These are phyloP conservation scores for Piscicola geometra DNA, from an alignment of 2,888 invertebrate genomes.

Conservation along the genomic window DNA sequence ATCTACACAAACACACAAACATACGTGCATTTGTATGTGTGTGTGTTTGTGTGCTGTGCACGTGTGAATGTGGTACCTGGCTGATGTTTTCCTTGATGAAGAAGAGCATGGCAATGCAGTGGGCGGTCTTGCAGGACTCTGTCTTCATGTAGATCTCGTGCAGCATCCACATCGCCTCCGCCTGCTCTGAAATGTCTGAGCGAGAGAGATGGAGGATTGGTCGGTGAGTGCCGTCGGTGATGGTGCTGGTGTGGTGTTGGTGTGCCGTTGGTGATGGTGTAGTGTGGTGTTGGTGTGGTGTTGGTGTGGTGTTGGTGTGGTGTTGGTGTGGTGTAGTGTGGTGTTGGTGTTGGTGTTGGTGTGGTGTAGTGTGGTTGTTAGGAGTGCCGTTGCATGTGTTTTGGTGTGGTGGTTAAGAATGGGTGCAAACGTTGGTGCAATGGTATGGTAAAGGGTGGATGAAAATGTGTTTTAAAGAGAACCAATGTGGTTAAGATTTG, in stretches of 20 bases:
- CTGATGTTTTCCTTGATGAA: conserved; percentile 26
- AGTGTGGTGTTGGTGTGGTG: neutral
- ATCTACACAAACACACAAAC: no score
- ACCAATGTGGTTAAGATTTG: no score
- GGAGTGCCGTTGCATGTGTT: neutral
- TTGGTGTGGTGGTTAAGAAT: neutral
- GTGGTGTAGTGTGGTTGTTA: neutral
- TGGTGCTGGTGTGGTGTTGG: neutral
- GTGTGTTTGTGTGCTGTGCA: no score
- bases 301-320: neutral
- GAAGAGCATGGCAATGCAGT: conserved; percentile 28
- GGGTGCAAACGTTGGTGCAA: no score
- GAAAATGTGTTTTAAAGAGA: no score
- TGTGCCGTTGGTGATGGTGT: neutral
- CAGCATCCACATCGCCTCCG: conserved; percentile 26
- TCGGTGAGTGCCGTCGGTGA: neutral
- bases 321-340: neutral
- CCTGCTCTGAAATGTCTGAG: conserved; percentile 23
- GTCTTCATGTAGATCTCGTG: conserved; percentile 22
- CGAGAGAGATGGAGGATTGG: neutral
- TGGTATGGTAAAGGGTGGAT: no score
- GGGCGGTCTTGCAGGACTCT: conserved; percentile 22
- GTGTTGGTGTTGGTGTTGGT: neutral
- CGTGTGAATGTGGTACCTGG: no score
- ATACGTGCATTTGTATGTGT: no score